phyloP scores from a whole-genome alignment of 2,888 invertebrate species.

The Myopa tessellatipennis region DNA sequence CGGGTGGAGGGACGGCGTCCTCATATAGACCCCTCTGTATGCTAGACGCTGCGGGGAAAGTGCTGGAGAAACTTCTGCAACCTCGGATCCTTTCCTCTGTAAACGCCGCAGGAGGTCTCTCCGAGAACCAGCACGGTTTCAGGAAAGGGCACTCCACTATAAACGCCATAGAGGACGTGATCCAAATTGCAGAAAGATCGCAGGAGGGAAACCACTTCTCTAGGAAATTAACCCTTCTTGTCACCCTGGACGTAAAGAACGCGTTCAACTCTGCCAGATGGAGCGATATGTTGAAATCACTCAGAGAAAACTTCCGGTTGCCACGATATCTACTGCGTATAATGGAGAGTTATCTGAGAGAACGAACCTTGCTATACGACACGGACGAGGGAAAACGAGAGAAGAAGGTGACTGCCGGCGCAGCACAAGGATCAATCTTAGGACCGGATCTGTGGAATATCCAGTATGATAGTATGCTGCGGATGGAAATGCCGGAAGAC shows the following conservation, averaged over 20 bases:
- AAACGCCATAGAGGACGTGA: too few species aligned
- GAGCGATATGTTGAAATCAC: neutral
- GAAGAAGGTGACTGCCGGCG: slow-evolving; percentile 25
- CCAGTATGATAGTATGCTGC: slow-evolving; percentile 37
- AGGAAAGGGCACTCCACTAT: too few species aligned
- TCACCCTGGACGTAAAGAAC: neutral
- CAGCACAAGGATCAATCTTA: slow-evolving; percentile 30
- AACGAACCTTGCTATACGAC: neutral
- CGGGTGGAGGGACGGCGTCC: too few species aligned
- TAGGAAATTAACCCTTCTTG: neutral
- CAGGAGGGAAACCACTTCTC: slow-evolving; percentile 8
- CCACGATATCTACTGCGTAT: neutral
- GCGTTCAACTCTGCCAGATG: too few species aligned
- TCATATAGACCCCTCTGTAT: too few species aligned
- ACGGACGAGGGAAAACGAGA: neutral
- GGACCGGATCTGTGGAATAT: slow-evolving; percentile 29
- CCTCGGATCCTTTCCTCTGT: too few species aligned
- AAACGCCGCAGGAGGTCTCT: too few species aligned
- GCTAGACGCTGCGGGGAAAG: too few species aligned
- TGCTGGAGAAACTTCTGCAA: too few species aligned
- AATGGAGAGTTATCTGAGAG: neutral
- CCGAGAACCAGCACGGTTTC: too few species aligned
- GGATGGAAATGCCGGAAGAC: slow-evolving; percentile 35
- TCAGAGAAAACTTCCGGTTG: neutral
- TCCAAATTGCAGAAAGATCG: neutral